Base-by-base conservation (phyloP, 23 tunicate genomes). In the Corella eumyota region DNA sequence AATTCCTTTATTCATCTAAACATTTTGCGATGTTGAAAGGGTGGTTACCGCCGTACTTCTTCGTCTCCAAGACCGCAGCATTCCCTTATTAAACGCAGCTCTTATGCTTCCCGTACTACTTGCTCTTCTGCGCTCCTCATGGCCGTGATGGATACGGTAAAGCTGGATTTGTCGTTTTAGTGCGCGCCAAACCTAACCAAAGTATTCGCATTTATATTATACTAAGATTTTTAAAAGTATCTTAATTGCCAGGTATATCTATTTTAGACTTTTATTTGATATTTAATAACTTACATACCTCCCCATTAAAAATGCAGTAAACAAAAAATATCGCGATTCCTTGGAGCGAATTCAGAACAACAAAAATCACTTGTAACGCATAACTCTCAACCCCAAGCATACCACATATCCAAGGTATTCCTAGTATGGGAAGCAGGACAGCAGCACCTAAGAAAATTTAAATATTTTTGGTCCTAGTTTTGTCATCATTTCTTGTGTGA, bases 371-470 rank as follows among this genome's bases (percentile, higher is more conserved):
- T 4, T 48, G 30, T n/a, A 77, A 53, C 1, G 66, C 85, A 51
- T 34, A 85, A 48, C 79, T 85, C 34, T 38, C 52, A 64, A 37
- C 28, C 9, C 67, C 77, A 34, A 65, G 58, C 68, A 75, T 56
- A 17, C 95, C 95, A 25, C 65, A 51, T 2, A 85, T 66, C 95
- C 95, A 85, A 2, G 85, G 79, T 58, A 85, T 85, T 7, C 95
- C 95, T 56, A 85, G 62, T 19, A 85, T 48, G 20, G 95, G 95
- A 11, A 85, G 66, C 2, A 85, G 73, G 6, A 85, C 85, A 3
- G 61, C 59, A 17, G 85, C 85, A 0, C 95, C 95, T 85, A 52
- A 24, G 49, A 30, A n/a, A 48, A 2, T 27, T n/a, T 34, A 40
- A 64, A 13, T 44, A 6, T 44, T 50, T n/a, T n/a, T n/a, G n/a